These are phyloP conservation scores for Megaceryle torquata DNA, from an alignment of 2,113 vertebrate species.

Conservation along the genomic window DNA sequence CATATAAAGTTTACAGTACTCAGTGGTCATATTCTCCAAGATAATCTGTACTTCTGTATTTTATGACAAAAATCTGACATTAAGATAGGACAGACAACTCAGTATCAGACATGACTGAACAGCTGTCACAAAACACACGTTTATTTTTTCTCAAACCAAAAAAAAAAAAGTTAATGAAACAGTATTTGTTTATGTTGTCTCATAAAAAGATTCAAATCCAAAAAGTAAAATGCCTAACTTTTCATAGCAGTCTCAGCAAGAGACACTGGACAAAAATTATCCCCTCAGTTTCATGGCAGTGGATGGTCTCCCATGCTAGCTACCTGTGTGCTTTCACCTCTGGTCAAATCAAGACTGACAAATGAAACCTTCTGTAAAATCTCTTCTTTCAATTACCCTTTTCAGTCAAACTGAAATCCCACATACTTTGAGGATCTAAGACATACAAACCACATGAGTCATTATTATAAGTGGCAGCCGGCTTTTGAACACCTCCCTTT, in stretches of 20 bases:
- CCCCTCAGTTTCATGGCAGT: rapidly evolving
- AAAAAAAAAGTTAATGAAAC: background rate
- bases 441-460: background rate
- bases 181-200: background rate
- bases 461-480: background rate
- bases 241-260: background rate
- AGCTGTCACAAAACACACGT: background rate
- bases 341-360: background rate
- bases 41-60: background rate
- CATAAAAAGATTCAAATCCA: background rate
- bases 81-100: background rate
- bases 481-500: background rate
- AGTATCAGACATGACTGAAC: background rate
- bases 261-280: background rate
- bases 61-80: background rate
- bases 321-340: background rate
- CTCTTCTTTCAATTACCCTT: background rate
- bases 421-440: background rate
- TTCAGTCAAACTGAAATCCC: background rate
- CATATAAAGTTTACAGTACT: background rate
- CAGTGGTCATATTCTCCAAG: background rate
- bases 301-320: background rate
- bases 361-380: background rate
- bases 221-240: background rate
- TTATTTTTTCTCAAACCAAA: background rate